Percentiles rank a stretch among this genome's conserved stretches.
These are phyloP conservation scores for Altica lythri DNA, from an alignment of 2,888 invertebrate genomes.

Conservation along the genomic window DNA sequence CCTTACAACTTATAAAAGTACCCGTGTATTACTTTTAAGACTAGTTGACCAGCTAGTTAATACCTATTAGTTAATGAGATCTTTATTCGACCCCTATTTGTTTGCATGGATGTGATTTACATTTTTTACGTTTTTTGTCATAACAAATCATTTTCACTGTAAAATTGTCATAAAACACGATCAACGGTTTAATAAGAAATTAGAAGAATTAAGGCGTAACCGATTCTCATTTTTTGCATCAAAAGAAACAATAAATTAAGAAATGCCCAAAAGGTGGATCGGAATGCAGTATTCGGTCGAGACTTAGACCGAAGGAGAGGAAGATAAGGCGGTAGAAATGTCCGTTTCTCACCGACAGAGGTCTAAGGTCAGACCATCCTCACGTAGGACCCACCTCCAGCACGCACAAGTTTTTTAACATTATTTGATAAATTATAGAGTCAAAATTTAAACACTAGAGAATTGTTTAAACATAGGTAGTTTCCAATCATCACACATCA, in stretches of 20 bases:
- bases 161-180: too few relatives aligned
- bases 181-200: too few relatives aligned
- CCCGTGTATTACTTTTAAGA: too few relatives aligned
- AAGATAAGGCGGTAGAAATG: slow-evolving; percentile 27
- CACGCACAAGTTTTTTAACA: slow-evolving; percentile 40
- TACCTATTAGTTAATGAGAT: too few relatives aligned
- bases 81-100: too few relatives aligned
- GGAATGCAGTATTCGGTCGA: not conserved
- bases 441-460: not conserved
- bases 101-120: too few relatives aligned
- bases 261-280: slow-evolving; percentile 3
- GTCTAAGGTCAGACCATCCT: slow-evolving; percentile 47
- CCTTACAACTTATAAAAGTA: too few relatives aligned
- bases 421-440: not conserved
- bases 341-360: slow-evolving; percentile 43
- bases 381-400: slow-evolving; percentile 48
- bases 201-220: not conserved
- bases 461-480: too few relatives aligned
- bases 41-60: too few relatives aligned
- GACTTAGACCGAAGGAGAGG: not conserved
- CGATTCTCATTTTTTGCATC: not conserved
- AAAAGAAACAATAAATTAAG: slow-evolving; percentile 1
- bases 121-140: too few relatives aligned
- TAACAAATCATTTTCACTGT: too few relatives aligned
- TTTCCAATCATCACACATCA: too few relatives aligned